Evolutionary conservation across 2,113 vertebrate genomes (phyloP).

Genomic region (Morone saxatilis): DNA sequence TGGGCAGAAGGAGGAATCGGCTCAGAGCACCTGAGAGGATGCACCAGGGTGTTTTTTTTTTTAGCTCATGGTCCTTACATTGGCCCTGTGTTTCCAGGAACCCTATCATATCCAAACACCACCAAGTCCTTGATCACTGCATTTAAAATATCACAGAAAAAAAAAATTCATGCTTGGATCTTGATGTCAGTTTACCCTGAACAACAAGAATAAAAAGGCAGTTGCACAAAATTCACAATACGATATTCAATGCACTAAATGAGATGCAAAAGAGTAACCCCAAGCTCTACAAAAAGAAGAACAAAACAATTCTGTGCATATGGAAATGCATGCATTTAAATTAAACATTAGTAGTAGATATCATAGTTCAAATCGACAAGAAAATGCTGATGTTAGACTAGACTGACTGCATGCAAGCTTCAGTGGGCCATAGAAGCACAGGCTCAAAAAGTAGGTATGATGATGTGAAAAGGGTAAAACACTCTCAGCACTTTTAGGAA

Average conservation of each 20-base stretch:
- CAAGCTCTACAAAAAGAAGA: slow-evolving; percentile 44
- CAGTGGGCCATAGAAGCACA: slow-evolving; percentile 23
- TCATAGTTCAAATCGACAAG: slow-evolving; percentile 42
- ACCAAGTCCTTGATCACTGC: slow-evolving; percentile 36
- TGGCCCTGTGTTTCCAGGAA: slow-evolving; percentile 26
- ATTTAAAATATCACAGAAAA: slow-evolving; percentile 33
- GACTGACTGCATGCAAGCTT: slow-evolving; percentile 64
- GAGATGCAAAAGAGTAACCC: slow-evolving; percentile 35
- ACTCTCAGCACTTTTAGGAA: slow-evolving; percentile 37
- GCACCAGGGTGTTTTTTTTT: slow-evolving; percentile 1
- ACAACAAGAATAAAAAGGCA: slow-evolving; percentile 20
- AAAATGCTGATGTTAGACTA: slow-evolving; percentile 56
- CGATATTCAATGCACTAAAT: slow-evolving; percentile 35
- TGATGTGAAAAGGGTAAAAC: slow-evolving; percentile 17
- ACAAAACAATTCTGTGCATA: slow-evolving; percentile 42
- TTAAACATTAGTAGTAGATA: slow-evolving; percentile 57
- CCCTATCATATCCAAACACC: slow-evolving; percentile 15
- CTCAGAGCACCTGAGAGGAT: slow-evolving; percentile 68
- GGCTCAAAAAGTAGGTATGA: slow-evolving; percentile 28
- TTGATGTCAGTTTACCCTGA: slow-evolving; percentile 25
- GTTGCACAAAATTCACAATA: slow-evolving; percentile 46
- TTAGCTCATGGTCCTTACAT: slow-evolving; percentile 13
- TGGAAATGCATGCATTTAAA: slow-evolving; percentile 78
- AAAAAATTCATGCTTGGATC: slow-evolving; percentile 31
- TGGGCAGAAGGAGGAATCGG: slow-evolving; percentile 41